phyloP scores from a whole-genome alignment of 1,140 invertebrate species.

The Lasioglossum albipes region DNA sequence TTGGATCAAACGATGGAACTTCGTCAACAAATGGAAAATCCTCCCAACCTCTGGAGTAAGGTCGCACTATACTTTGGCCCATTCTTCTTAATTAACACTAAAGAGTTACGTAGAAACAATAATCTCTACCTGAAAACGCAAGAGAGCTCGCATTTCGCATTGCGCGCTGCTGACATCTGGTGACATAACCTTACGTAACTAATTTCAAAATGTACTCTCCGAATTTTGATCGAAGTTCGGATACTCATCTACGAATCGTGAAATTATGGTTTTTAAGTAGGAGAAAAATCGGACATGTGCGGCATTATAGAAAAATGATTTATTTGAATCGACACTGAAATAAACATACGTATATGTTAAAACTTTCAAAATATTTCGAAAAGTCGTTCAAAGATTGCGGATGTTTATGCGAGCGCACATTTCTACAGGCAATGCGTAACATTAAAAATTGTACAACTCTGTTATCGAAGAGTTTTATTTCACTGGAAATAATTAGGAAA shows the following conservation, averaged over 20 bases:
- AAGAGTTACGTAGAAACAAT: neutral
- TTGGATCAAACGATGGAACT: slow-evolving; percentile 88
- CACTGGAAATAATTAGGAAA: too few relatives aligned
- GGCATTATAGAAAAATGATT: slow-evolving; percentile 41
- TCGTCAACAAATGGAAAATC: slow-evolving; percentile 71
- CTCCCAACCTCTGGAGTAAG: slow-evolving; percentile 41
- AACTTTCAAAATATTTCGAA: neutral
- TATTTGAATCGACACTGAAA: slow-evolving; percentile 70
- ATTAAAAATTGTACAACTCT: too few relatives aligned
- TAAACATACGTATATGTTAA: slow-evolving; percentile 60
- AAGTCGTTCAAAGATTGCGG: neutral
- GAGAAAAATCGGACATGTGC: neutral
- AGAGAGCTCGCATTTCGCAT: neutral
- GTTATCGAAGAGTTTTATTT: too few relatives aligned
- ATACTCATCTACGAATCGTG: too few relatives aligned
- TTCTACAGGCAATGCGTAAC: too few relatives aligned
- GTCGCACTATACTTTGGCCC: slow-evolving; percentile 38
- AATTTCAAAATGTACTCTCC: too few relatives aligned
- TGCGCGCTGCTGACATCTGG: slow-evolving; percentile 54
- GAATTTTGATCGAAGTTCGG: too few relatives aligned
- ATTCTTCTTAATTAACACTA: slow-evolving; percentile 34
- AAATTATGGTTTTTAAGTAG: too few relatives aligned
- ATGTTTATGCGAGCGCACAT: too few relatives aligned
- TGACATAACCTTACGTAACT: slow-evolving; percentile 28
- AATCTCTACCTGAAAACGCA: neutral